Percentiles rank a stretch among this genome's conserved stretches.
phyloP scores from a whole-genome alignment of 2,797 vertebrate species.

The Momotus momota region DNA sequence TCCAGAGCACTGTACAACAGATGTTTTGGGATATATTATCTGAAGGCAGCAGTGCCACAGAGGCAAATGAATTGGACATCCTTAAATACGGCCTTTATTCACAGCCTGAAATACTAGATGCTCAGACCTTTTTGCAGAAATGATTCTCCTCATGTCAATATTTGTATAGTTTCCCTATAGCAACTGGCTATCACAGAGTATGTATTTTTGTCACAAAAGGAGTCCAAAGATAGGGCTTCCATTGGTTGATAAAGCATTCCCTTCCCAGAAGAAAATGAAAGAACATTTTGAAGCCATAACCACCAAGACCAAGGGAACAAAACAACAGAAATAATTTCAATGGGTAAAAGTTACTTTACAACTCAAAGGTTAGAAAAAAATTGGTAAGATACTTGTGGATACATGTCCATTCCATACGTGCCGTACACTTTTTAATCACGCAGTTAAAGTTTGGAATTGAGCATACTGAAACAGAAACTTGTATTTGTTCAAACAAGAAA shows the following conservation, averaged over 20 bases:
- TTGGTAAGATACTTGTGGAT: not conserved
- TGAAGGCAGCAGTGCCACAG: not conserved
- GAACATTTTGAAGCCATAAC: not conserved
- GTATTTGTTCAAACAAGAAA: not conserved
- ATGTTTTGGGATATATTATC: not conserved
- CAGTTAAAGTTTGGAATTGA: not conserved
- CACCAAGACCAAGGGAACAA: not conserved
- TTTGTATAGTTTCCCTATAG: not conserved
- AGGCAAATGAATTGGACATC: not conserved
- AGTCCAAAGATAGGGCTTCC: not conserved
- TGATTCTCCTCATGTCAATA: not conserved
- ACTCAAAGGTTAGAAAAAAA: not conserved
- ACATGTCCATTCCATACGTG: rapidly evolving
- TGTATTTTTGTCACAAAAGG: not conserved
- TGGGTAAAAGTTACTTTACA: not conserved
- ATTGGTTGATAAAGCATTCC: not conserved
- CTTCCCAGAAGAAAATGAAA: not conserved
- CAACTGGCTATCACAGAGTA: not conserved
- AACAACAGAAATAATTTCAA: not conserved
- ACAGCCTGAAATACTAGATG: not conserved
- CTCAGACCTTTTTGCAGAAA: not conserved
- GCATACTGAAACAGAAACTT: not conserved
- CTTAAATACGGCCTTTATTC: not conserved
- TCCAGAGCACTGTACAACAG: not conserved
- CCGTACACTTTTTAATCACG: rapidly evolving